phyloP scores from a whole-genome alignment of 2,888 invertebrate species.

The Pachymerium ferrugineum region DNA sequence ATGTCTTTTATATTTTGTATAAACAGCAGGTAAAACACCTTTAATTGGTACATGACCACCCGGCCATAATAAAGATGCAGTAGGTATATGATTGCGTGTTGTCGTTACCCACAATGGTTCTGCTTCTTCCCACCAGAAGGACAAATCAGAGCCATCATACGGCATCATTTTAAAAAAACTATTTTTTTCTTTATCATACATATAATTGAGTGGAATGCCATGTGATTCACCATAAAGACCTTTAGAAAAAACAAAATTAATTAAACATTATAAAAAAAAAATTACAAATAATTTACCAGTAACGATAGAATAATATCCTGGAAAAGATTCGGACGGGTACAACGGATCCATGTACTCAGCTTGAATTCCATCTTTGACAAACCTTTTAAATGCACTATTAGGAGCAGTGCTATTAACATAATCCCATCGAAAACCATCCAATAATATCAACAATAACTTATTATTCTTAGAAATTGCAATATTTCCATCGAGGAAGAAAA shows the following conservation, averaged over 20 bases:
- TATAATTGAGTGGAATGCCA: slow-evolving; percentile 34
- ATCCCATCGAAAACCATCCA: slow-evolving; percentile 31
- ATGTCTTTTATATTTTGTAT: slow-evolving; percentile 36
- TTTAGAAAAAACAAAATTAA: background rate
- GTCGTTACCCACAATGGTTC: slow-evolving; percentile 46
- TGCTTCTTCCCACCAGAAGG: slow-evolving; percentile 45
- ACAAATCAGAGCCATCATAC: slow-evolving; percentile 20
- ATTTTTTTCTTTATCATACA: slow-evolving; percentile 31
- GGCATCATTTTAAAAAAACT: slow-evolving; percentile 32
- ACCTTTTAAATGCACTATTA: background rate
- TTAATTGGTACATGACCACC: slow-evolving; percentile 38
- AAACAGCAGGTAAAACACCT: slow-evolving; percentile 37
- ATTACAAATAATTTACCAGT: too few relatives aligned
- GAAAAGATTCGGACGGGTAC: slow-evolving; percentile 24
- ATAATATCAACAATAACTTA: slow-evolving; percentile 7
- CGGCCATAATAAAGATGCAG: slow-evolving; percentile 37
- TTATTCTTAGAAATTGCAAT: background rate
- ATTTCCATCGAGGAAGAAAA: background rate
- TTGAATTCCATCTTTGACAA: background rate
- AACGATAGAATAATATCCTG: slow-evolving; percentile 2
- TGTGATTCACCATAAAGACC: slow-evolving; percentile 35
- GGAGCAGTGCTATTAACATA: background rate
- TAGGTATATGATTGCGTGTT: slow-evolving; percentile 36
- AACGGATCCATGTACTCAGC: slow-evolving; percentile 25
- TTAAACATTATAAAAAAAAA: too few relatives aligned